Conservation (phyloP, 2,113 vertebrate species). For the Proterorhinus semilunaris region DNA sequence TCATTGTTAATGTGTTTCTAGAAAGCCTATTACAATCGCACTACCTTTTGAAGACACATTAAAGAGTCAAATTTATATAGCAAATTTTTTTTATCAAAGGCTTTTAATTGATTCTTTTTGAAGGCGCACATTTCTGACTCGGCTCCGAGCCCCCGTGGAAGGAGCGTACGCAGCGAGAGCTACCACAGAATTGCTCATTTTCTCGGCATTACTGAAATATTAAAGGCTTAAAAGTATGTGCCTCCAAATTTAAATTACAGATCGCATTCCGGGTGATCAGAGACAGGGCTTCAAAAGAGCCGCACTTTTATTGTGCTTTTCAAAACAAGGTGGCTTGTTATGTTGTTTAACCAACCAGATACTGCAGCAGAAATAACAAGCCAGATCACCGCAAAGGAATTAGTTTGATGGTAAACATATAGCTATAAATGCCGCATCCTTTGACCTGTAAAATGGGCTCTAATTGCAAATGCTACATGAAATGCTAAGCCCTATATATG, state of each 20-base stretch:
- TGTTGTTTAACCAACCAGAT: conserved; percentile 5
- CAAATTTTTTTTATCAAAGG: conserved; percentile 21
- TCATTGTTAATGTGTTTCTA: conserved; percentile 4
- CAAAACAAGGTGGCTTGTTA: neutral
- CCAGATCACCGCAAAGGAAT: too few species aligned
- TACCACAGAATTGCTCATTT: conserved; percentile 25
- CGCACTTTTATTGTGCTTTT: neutral
- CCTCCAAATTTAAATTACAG: conserved; percentile 35
- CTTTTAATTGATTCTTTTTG: conserved; percentile 31
- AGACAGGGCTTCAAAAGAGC: conserved; percentile 9
- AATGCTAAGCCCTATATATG: neutral
- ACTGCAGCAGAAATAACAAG: neutral
- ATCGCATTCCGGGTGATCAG: conserved; percentile 23
- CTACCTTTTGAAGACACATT: conserved; percentile 23
- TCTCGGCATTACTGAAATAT: conserved; percentile 54
- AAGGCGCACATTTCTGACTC: conserved; percentile 29
- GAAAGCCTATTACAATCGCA: conserved; percentile 22
- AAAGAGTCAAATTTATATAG: conserved; percentile 15
- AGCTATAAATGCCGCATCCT: conserved; percentile 15
- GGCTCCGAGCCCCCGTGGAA: conserved; percentile 24
- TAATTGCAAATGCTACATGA: neutral
- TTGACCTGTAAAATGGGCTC: conserved; percentile 9
- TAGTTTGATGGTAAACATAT: too few species aligned
- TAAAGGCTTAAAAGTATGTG: conserved; percentile 43
- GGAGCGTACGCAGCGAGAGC: neutral